Evolutionary conservation across 2,888 invertebrate species (phyloP).

Genomic region (Leucoma salicis): DNA sequence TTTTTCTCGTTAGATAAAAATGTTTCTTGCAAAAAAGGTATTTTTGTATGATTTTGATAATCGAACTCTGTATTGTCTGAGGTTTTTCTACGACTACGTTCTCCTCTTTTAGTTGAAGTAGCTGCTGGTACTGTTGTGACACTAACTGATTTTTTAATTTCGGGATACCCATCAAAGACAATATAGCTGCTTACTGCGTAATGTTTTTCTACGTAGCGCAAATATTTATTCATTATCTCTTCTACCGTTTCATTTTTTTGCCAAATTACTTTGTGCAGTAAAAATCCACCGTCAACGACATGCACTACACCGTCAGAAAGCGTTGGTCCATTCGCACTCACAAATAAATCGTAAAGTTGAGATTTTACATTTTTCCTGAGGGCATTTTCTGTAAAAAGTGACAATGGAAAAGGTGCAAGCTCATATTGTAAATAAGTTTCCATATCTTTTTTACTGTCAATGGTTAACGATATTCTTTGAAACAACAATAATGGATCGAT

Average conservation of each 20-base stretch:
- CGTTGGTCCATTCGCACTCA: conserved; percentile 11
- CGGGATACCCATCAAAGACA: conserved; percentile 27
- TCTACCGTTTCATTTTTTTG: conserved; percentile 24
- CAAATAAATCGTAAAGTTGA: conserved; percentile 20
- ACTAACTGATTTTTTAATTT: conserved; percentile 16
- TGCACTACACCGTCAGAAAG: conserved; percentile 15
- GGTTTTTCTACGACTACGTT: conserved; percentile 20
- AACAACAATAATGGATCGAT: too few relatives aligned
- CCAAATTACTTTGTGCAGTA: conserved; percentile 23
- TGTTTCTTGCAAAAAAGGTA: conserved; percentile 31
- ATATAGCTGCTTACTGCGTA: conserved; percentile 26
- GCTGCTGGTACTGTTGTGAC: conserved; percentile 13
- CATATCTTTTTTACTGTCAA: conserved; percentile 32
- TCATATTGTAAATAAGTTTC: conserved; percentile 34
- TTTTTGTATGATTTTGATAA: conserved; percentile 10
- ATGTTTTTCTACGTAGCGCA: conserved; percentile 20
- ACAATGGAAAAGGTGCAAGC: conserved; percentile 37
- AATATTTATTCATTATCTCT: conserved; percentile 25
- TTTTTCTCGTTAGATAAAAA: conserved; percentile 34
- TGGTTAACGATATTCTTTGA: conserved; percentile 29
- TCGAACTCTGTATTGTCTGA: conserved; percentile 18
- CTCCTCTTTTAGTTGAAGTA: conserved; percentile 8
- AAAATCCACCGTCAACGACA: conserved; percentile 35
- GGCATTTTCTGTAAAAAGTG: conserved; percentile 33
- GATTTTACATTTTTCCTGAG: conserved; percentile 28